A percentile compares a stretch with the other conserved stretches of the same genome.
These are phyloP conservation scores for Colistium nudipinnis DNA, from an alignment of 2,113 vertebrate genomes.

Conservation along the genomic window DNA sequence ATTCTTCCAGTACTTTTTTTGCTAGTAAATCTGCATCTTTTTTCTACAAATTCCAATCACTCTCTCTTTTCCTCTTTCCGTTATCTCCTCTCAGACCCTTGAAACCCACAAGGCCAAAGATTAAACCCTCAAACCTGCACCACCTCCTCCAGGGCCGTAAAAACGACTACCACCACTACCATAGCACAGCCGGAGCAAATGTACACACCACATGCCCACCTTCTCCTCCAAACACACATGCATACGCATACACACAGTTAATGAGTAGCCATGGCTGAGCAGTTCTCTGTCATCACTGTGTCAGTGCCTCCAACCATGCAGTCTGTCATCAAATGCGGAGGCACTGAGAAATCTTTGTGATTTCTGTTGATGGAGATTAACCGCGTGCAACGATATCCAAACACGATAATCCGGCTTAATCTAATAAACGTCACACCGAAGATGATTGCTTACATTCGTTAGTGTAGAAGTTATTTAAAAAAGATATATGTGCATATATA, in stretches of 20 bases:
- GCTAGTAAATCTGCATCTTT: background rate
- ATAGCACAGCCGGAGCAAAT: constrained; percentile 33
- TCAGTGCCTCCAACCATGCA: constrained; percentile 42
- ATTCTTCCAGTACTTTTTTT: too few relatives aligned
- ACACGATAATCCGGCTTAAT: constrained; percentile 23
- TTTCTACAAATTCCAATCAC: too few relatives aligned
- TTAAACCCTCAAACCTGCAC: constrained; percentile 22
- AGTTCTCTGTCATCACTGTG: constrained; percentile 56
- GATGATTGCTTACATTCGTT: background rate
- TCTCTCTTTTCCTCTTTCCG: background rate
- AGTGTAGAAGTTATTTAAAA: background rate
- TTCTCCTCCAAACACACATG: constrained; percentile 33
- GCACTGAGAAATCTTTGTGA: constrained; percentile 2
- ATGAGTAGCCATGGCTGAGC: constrained; percentile 54
- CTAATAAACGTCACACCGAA: background rate
- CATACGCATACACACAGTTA: constrained; percentile 51
- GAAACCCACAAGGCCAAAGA: constrained; percentile 36
- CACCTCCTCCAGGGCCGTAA: constrained; percentile 44
- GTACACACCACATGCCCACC: constrained; percentile 39
- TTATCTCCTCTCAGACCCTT: constrained; percentile 15
- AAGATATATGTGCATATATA: too few relatives aligned
- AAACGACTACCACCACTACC: constrained; percentile 30
- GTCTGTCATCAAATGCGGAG: constrained; percentile 42
- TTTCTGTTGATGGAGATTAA: constrained; percentile 24
- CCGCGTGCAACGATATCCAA: constrained; percentile 4